Conservation (phyloP, 2,888 invertebrate genomes). For the Melieria omissa region DNA sequence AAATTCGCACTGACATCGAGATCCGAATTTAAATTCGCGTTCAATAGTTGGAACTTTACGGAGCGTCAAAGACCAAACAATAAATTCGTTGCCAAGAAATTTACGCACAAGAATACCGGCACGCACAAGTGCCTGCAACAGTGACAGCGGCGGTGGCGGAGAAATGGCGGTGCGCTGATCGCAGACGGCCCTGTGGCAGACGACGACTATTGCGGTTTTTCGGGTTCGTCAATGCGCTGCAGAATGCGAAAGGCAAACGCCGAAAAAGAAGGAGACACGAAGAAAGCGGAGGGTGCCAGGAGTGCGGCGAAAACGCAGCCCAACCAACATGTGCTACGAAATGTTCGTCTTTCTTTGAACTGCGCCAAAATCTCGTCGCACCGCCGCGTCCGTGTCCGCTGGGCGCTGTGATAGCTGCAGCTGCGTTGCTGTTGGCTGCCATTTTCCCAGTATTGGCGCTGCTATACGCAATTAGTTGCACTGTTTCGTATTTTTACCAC, state of each 20-base stretch:
- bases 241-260: too few species aligned
- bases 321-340: too few species aligned
- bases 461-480: conserved; percentile 27
- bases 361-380: too few species aligned
- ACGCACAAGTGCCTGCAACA: neutral
- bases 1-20: neutral
- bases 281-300: too few species aligned
- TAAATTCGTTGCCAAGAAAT: conserved; percentile 6
- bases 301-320: too few species aligned
- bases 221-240: neutral
- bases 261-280: too few species aligned
- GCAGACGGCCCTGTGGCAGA: neutral
- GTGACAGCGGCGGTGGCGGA: neutral
- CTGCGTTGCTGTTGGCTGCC: neutral
- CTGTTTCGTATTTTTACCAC: conserved; percentile 16
- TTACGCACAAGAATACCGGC: conserved; percentile 5
- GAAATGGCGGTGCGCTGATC: neutral
- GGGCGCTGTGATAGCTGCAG: neutral
- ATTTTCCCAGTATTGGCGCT: neutral
- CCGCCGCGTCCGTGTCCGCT: too few species aligned
- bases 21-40: neutral
- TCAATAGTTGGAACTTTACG: neutral
- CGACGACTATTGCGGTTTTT: conserved; percentile 21
- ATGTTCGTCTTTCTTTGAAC: too few species aligned
- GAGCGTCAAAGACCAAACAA: conserved; percentile 2